These are phyloP conservation scores for Pyrgilauda ruficollis DNA, from an alignment of 2,113 vertebrate species.

Conservation along the genomic window DNA sequence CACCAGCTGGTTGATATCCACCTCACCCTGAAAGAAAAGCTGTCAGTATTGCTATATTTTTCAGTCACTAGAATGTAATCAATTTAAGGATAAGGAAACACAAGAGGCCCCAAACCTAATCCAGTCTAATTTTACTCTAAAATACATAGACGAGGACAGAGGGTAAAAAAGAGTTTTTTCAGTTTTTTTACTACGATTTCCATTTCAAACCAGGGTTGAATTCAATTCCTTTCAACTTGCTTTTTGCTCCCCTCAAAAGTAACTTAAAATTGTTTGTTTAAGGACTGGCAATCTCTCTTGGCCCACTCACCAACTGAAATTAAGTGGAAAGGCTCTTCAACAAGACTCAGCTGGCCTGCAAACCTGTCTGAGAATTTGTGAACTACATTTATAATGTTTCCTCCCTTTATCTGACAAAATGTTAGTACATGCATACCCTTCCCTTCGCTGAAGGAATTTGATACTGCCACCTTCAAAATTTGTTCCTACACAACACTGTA, in stretches of 20 bases:
- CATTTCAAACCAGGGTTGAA: slow-evolving; percentile 33
- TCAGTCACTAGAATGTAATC: slow-evolving; percentile 51
- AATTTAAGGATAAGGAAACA: slow-evolving; percentile 59
- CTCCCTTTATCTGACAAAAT: slow-evolving; percentile 9
- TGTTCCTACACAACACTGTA: background rate
- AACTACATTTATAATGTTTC: slow-evolving; percentile 13
- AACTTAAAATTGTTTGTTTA: slow-evolving; percentile 46
- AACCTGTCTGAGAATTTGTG: slow-evolving; percentile 47
- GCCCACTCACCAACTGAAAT: slow-evolving; percentile 47
- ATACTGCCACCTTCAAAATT: background rate
- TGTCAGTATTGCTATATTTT: slow-evolving; percentile 50
- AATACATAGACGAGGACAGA: background rate
- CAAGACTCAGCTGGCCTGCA: slow-evolving; percentile 53
- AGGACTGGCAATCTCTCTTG: slow-evolving; percentile 36
- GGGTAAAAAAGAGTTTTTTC: slow-evolving; percentile 22
- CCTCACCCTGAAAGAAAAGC: slow-evolving; percentile 26
- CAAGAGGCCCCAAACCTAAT: slow-evolving; percentile 18
- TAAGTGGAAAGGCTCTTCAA: slow-evolving; percentile 44
- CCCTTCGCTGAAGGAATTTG: background rate
- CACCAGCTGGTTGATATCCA: slow-evolving; percentile 49
- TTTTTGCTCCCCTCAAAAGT: background rate
- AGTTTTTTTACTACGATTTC: slow-evolving; percentile 2
- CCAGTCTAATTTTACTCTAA: slow-evolving; percentile 46
- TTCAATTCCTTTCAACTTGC: slow-evolving; percentile 33
- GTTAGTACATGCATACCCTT: background rate